Conservation (phyloP, 2,797 vertebrate species). For the Platalea minor region DNA sequence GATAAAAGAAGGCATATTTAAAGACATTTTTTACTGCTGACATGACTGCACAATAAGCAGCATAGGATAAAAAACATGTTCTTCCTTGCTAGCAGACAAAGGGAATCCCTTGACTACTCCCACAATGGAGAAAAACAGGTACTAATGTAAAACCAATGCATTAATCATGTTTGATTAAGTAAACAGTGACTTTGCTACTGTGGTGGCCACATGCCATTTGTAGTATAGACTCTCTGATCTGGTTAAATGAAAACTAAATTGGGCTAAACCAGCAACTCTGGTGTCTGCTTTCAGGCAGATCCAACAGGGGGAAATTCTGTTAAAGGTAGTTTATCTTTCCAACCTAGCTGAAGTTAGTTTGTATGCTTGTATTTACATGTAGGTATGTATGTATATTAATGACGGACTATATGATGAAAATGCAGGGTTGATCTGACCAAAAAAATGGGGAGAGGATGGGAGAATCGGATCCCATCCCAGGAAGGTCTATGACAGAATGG, state of each 20-base stretch:
- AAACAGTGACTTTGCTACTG: background rate
- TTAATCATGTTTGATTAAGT: conserved; percentile 53
- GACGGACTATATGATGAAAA: background rate
- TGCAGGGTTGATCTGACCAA: background rate
- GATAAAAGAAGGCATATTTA: conserved; percentile 49
- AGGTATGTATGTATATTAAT: background rate
- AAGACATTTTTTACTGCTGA: conserved; percentile 54
- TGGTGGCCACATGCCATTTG: background rate
- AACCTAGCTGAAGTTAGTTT: background rate
- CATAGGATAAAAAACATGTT: conserved; percentile 1
- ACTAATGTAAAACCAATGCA: conserved; percentile 24
- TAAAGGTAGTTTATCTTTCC: background rate
- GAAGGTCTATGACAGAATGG: background rate
- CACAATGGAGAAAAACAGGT: conserved; percentile 16
- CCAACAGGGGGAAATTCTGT: background rate
- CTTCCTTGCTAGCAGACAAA: conserved; percentile 23
- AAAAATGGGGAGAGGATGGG: background rate
- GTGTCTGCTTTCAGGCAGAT: conserved; percentile 17
- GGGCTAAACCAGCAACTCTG: conserved; percentile 3
- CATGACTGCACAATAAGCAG: conserved; percentile 54
- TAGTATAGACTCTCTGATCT: background rate
- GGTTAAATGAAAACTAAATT: conserved; percentile 34
- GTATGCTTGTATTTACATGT: background rate
- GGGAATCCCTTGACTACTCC: conserved; percentile 23
- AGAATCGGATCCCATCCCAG: background rate